Percentiles rank a stretch among this genome's conserved stretches.
These are phyloP conservation scores for Tichodroma muraria DNA, from an alignment of 2,113 vertebrate genomes.

Conservation along the genomic window DNA sequence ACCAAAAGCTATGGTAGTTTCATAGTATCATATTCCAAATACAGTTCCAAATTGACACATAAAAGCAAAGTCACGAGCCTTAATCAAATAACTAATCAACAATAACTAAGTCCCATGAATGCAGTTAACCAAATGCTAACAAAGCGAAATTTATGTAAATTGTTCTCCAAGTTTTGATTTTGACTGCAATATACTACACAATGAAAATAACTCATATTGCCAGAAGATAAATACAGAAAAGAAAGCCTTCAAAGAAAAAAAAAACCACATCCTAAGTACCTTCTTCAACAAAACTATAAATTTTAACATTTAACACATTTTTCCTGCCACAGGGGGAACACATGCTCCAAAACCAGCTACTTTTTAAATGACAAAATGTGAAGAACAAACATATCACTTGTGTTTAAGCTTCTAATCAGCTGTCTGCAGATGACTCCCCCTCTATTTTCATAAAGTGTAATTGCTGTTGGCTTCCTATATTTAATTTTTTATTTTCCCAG, in stretches of 20 bases:
- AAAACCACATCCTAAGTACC: background rate
- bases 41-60: background rate
- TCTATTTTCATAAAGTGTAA: background rate
- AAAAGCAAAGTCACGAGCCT: background rate
- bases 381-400: background rate
- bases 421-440: background rate
- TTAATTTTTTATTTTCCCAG: background rate
- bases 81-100: background rate
- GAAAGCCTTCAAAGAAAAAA: background rate
- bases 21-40: background rate
- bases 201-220: background rate
- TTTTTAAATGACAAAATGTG: background rate
- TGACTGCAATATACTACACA: background rate
- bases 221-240: background rate
- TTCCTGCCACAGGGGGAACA: background rate
- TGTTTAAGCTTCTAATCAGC: background rate
- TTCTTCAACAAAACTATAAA: background rate
- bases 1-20: background rate
- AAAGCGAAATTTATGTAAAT: background rate
- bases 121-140: background rate
- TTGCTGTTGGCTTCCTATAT: background rate
- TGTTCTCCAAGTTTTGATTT: background rate
- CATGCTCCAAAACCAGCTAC: background rate
- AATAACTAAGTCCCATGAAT: background rate
- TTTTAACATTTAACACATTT: background rate